Conservation (phyloP, 2,888 invertebrate species). For the Cheilosia impressa region DNA sequence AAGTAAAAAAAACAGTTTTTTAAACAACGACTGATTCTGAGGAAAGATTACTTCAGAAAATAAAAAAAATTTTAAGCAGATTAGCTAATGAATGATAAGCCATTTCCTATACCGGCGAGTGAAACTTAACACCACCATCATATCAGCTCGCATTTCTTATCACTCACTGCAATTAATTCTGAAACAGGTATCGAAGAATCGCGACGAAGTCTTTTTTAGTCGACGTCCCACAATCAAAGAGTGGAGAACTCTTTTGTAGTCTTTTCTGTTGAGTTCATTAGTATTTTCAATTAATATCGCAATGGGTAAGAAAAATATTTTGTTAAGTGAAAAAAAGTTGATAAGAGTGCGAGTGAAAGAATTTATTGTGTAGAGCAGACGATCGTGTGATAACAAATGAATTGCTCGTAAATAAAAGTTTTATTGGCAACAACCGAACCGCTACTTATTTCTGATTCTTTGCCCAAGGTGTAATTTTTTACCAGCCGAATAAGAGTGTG, state of each 20-base stretch:
- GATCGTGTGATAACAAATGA: too few relatives aligned
- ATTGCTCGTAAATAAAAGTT: too few relatives aligned
- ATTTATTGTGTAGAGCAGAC: not conserved
- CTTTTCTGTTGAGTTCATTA: not conserved
- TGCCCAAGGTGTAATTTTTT: too few relatives aligned
- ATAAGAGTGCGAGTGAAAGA: not conserved
- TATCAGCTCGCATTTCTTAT: conserved; percentile 3
- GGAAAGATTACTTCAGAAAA: too few relatives aligned
- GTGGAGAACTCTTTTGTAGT: too few relatives aligned
- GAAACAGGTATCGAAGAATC: not conserved
- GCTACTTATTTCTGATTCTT: too few relatives aligned
- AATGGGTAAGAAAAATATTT: conserved; percentile 16
- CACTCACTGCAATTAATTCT: not conserved
- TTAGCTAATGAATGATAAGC: not conserved
- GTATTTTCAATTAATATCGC: not conserved
- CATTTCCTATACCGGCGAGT: not conserved
- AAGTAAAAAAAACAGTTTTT: too few relatives aligned
- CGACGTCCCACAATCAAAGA: not conserved
- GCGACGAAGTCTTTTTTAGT: not conserved
- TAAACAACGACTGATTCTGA: too few relatives aligned
- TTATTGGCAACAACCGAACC: too few relatives aligned
- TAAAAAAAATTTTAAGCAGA: too few relatives aligned
- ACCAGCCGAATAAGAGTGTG: too few relatives aligned
- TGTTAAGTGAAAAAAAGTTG: not conserved
- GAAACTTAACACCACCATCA: not conserved